phyloP scores from a whole-genome alignment of 2,797 vertebrate genomes.

The Parambassis ranga region DNA sequence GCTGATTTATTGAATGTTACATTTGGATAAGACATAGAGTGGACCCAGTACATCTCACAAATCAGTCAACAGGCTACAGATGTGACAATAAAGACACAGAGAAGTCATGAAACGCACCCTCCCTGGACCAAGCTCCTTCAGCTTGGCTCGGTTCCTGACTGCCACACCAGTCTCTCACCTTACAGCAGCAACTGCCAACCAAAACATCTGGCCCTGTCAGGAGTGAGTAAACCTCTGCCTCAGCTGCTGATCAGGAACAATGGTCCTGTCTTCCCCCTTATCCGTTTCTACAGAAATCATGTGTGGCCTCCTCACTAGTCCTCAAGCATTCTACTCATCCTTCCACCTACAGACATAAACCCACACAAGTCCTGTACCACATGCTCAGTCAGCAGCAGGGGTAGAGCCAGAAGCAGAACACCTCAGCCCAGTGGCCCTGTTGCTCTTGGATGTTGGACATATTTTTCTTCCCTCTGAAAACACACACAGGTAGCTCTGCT shows the following conservation, averaged over 20 bases:
- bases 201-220: slow-evolving; percentile 57
- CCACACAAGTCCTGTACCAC: slow-evolving; percentile 15
- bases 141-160: not conserved
- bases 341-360: slow-evolving; percentile 38
- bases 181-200: slow-evolving; percentile 44
- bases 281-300: too few relatives aligned
- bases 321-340: slow-evolving; percentile 37
- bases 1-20: slow-evolving; percentile 7
- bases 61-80: not conserved
- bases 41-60: not conserved
- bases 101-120: not conserved
- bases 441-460: slow-evolving; percentile 62
- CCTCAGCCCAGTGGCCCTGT: slow-evolving; percentile 58
- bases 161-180: slow-evolving; percentile 48
- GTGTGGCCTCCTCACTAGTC: too few relatives aligned
- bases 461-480: slow-evolving; percentile 60
- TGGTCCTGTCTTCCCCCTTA: slow-evolving; percentile 37
- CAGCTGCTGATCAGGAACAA: slow-evolving; percentile 58
- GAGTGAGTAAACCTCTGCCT: slow-evolving; percentile 33
- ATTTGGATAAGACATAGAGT: not conserved
- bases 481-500: slow-evolving; percentile 61
- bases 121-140: not conserved
- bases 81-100: not conserved
- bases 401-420: slow-evolving; percentile 51
- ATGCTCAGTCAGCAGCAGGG: slow-evolving; percentile 61